Conservation (phyloP, 2,113 vertebrate genomes). For the Eptesicus fuscus region DNA sequence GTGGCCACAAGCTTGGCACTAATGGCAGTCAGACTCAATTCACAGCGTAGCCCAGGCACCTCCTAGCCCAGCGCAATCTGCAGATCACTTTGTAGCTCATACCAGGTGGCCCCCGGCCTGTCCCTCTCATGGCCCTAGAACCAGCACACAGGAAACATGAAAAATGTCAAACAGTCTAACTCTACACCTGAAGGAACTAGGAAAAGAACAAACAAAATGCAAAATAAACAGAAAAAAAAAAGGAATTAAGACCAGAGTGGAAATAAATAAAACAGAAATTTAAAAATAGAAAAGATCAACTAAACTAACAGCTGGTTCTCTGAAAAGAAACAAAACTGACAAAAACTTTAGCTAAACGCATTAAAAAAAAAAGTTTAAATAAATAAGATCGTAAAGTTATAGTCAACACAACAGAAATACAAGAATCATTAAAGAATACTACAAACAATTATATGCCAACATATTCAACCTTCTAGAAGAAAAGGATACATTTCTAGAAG, state of each 20-base stretch:
- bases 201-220: too few species aligned
- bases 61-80: too few species aligned
- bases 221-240: too few species aligned
- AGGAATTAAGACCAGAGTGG: background rate
- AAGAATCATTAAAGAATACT: background rate
- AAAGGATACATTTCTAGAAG: background rate
- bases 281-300: background rate
- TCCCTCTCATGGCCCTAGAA: too few species aligned
- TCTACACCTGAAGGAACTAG: too few species aligned
- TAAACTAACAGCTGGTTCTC: background rate
- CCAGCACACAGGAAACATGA: too few species aligned
- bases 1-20: too few species aligned
- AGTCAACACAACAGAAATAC: background rate
- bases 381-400: background rate
- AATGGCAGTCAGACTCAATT: too few species aligned
- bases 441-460: background rate
- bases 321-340: background rate
- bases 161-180: too few species aligned
- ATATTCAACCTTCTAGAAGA: background rate
- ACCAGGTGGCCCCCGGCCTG: too few species aligned
- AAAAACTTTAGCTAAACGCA: background rate
- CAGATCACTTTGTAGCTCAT: too few species aligned
- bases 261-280: background rate
- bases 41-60: too few species aligned
- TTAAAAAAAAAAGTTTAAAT: background rate